Percentiles rank a stretch among this genome's conserved stretches.
Conservation (phyloP, 1,140 invertebrate species). For the Oryctes rhinoceros region DNA sequence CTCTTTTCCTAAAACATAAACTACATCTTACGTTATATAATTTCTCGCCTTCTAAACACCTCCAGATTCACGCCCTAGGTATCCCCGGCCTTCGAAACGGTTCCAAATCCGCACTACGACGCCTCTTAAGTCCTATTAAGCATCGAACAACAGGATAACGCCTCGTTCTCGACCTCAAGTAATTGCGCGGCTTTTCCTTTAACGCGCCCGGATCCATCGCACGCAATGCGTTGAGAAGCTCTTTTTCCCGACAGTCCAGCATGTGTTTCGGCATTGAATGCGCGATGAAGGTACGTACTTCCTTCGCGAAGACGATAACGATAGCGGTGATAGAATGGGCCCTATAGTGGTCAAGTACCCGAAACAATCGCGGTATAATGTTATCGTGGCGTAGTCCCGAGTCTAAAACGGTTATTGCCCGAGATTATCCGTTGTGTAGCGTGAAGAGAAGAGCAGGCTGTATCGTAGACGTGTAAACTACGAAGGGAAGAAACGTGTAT, state of each 20-base stretch:
- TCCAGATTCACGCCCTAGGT: not conserved
- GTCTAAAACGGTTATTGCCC: conserved; percentile 31
- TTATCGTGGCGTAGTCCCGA: conserved; percentile 6
- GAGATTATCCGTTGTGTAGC: conserved; percentile 22
- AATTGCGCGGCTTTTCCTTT: conserved; percentile 22
- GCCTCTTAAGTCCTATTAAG: conserved; percentile 14
- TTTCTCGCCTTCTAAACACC: no score
- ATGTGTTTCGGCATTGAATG: not conserved
- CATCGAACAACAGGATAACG: conserved; percentile 23
- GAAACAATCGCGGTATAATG: conserved; percentile 40
- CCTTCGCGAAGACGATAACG: conserved; percentile 27
- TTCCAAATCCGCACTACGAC: conserved; percentile 15
- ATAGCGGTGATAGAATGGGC: conserved; percentile 9
- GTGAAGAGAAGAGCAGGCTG: not conserved
- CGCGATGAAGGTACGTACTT: not conserved
- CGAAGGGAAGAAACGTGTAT: no score
- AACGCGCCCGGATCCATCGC: not conserved
- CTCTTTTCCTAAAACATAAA: no score
- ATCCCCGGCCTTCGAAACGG: not conserved
- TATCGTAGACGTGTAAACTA: not conserved
- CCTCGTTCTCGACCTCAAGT: conserved; percentile 30
- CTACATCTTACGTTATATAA: no score
- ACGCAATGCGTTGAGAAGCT: not conserved
- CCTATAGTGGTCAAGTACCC: conserved; percentile 39
- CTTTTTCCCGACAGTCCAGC: not conserved